Evolutionary conservation across 2,888 invertebrate species (phyloP).

Genomic region (Phengaris arion): DNA sequence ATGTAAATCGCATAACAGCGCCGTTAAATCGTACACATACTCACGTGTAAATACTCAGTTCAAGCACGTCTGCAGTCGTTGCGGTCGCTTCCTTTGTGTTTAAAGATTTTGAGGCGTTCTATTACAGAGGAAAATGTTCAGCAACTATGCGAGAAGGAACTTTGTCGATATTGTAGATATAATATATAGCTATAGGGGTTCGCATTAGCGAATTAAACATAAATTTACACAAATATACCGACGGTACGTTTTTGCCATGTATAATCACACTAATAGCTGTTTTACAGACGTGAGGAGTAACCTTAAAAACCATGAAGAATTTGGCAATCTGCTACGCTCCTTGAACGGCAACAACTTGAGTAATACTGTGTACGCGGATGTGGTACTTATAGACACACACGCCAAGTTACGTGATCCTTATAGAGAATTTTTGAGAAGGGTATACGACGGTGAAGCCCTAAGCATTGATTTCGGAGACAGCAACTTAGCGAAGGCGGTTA

Average conservation of each 20-base stretch:
- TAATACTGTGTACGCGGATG: slow-evolving; percentile 76
- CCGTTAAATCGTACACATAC: too few species aligned
- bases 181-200: too few species aligned
- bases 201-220: too few species aligned
- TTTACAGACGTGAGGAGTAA: slow-evolving; percentile 59
- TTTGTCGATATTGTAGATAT: too few species aligned
- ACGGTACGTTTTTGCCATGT: neutral
- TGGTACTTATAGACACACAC: slow-evolving; percentile 79
- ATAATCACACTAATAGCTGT: neutral
- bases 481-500: slow-evolving; percentile 54
- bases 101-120: too few species aligned
- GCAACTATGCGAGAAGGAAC: too few species aligned
- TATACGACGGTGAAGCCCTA: slow-evolving; percentile 79
- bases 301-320: slow-evolving; percentile 77
- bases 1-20: too few species aligned
- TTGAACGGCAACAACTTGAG: slow-evolving; percentile 52
- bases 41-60: too few species aligned
- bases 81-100: too few species aligned
- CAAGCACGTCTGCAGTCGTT: too few species aligned
- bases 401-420: slow-evolving; percentile 78
- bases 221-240: neutral
- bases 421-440: slow-evolving; percentile 66
- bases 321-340: slow-evolving; percentile 72
- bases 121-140: too few species aligned
- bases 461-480: slow-evolving; percentile 75